Percentiles rank a stretch among this genome's conserved stretches.
Evolutionary conservation across 2,113 vertebrate species (phyloP).

Genomic region (Marcusenius ussheri): DNA sequence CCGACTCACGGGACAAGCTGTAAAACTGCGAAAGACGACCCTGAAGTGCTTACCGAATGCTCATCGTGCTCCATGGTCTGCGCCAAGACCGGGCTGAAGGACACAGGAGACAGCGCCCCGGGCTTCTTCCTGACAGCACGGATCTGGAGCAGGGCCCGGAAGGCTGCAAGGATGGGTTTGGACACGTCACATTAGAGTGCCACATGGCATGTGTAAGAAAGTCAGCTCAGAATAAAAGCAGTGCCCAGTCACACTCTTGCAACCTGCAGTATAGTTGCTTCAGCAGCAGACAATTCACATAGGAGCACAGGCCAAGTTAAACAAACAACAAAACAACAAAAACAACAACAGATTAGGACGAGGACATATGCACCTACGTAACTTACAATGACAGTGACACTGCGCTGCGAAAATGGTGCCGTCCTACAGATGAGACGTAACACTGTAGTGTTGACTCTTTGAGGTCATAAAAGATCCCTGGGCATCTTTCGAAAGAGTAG

Average conservation of each 20-base stretch:
- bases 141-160: conserved; percentile 81
- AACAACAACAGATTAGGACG: neutral
- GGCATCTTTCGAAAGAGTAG: neutral
- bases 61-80: conserved; percentile 76
- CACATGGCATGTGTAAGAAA: neutral
- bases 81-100: conserved; percentile 75
- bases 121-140: conserved; percentile 78
- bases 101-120: conserved; percentile 67
- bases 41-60: conserved; percentile 61
- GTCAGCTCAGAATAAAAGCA: neutral
- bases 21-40: neutral
- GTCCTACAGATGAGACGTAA: neutral
- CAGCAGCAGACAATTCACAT: neutral
- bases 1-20: neutral
- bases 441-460: no score
- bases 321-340: neutral
- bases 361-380: neutral
- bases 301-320: neutral
- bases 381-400: neutral
- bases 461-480: no score
- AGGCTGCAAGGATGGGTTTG: conserved; percentile 51
- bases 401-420: neutral
- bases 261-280: neutral
- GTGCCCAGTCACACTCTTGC: neutral
- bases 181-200: neutral